phyloP scores from a whole-genome alignment of 2,888 invertebrate species.

The Polietes domitor region DNA sequence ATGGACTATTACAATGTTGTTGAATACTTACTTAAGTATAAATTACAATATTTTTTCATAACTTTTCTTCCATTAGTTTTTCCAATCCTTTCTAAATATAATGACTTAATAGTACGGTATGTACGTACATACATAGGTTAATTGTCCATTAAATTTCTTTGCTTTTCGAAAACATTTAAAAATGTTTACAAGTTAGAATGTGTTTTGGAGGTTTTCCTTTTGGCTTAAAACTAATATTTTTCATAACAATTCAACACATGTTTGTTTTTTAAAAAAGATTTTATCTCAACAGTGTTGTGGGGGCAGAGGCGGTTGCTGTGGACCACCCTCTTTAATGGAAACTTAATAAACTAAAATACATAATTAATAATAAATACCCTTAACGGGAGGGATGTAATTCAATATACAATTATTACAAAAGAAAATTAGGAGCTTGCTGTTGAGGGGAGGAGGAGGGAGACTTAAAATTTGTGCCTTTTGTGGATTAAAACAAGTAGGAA shows the following conservation, averaged over 20 bases:
- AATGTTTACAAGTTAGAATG: constrained; percentile 34
- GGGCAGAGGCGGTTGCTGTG: background rate
- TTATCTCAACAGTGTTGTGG: constrained; percentile 52
- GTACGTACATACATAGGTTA: constrained; percentile 58
- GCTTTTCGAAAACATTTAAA: constrained; percentile 40
- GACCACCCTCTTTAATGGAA: background rate
- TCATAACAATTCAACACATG: constrained; percentile 60
- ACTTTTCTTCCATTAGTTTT: constrained; percentile 44
- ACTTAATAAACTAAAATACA: constrained; percentile 60
- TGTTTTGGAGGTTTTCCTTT: constrained; percentile 18
- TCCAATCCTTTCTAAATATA: constrained; percentile 30
- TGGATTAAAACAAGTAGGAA: constrained; percentile 72
- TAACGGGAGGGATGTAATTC: constrained; percentile 10
- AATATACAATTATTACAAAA: constrained; percentile 38
- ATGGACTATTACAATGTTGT: constrained; percentile 54
- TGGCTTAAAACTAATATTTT: constrained; percentile 50
- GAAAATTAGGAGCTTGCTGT: constrained; percentile 38
- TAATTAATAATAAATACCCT: background rate
- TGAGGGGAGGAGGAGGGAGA: constrained; percentile 34
- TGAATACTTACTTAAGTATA: constrained; percentile 52
- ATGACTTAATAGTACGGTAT: constrained; percentile 58
- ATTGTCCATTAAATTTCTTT: constrained; percentile 30
- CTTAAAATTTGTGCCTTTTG: constrained; percentile 58
- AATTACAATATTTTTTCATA: constrained; percentile 47
- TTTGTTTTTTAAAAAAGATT: constrained; percentile 55